Evolutionary conservation across 2,113 vertebrate species (phyloP), one percentile per base, ranked within the genome.

Genomic region (Zosterops pallidus): DNA sequence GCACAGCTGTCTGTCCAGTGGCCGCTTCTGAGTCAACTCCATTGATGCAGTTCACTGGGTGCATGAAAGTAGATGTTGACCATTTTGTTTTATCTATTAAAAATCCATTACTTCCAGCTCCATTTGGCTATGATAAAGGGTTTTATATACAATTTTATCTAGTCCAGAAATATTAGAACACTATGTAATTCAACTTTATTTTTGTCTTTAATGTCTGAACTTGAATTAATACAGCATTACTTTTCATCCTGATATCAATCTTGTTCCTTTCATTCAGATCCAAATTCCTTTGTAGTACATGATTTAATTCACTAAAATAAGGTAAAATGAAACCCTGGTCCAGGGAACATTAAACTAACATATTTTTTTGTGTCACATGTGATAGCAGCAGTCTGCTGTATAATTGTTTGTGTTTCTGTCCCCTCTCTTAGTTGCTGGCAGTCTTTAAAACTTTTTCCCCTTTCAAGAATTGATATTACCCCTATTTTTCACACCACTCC

Each of bases 201-300:
- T 96, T 94, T 95, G 72, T 94, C 93, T 97, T 95, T 96, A 94
- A 88, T 93, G 82, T 95, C 92, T 57, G 53, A 79, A 59, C 31
- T 24, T 86, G 64, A 91, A 69, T 83, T 89, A 71, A 92, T 79
- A 88, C 55, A 74, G 65, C 59, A 70, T 49, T 89, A 91, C 65
- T 89, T 94, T 80, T 91, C 71, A 95, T 85, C n/a, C 62, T 75
- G 64, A 59, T 83, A 74, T 39, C 57, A 68, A 71, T 90, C 63
- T 95, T 92, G 44, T 69, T 91, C 53, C 83, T 96, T 80, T 90
- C 65, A 77, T 91, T 94, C 47, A 57, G 56, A 88, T 82, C 23
- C 14, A 75, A 75, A 88, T 96, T 97, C 81, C 71, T 91, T 94
- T 91, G 82, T 92, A 89, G 24, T 69, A 80, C 56, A 53, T 88